Conservation (phyloP, 2,113 vertebrate species). For the Romanogobio albipinnatus region DNA sequence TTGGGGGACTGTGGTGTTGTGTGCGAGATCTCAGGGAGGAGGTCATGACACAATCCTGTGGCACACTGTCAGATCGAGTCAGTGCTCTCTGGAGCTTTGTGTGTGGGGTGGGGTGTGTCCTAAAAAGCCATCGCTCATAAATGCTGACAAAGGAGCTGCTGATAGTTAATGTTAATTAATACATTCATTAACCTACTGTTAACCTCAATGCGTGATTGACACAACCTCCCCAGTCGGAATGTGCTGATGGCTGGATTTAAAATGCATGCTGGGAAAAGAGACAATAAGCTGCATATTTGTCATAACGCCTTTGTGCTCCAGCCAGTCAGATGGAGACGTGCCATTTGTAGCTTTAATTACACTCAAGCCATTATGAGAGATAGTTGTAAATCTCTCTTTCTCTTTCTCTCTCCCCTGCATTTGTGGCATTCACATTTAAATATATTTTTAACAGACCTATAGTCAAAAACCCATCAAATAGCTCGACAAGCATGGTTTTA, state of each 20-base stretch:
- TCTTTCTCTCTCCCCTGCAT: too few relatives aligned
- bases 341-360: neutral
- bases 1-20: neutral
- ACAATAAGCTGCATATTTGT: slow-evolving; percentile 13
- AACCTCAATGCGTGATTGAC: slow-evolving; percentile 61
- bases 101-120: neutral
- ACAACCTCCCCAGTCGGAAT: slow-evolving; percentile 43
- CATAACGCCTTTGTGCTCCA: slow-evolving; percentile 1
- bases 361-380: slow-evolving; percentile 1
- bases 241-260: slow-evolving; percentile 45
- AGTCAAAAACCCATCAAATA: too few relatives aligned
- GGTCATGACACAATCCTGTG: neutral
- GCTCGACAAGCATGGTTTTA: too few relatives aligned
- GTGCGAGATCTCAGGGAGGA: slow-evolving; percentile 11
- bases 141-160: slow-evolving; percentile 62
- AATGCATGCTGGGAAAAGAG: neutral
- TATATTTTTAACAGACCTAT: too few relatives aligned
- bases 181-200: slow-evolving; percentile 67
- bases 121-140: slow-evolving; percentile 59
- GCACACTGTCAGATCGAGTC: slow-evolving; percentile 42
- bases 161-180: slow-evolving; percentile 69
- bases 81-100: slow-evolving; percentile 21
- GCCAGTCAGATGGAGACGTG: slow-evolving; percentile 5
- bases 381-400: slow-evolving; percentile 28
- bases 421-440: too few relatives aligned